phyloP scores from a whole-genome alignment of 2,797 vertebrate genomes.

The Urosaurus nigricauda region DNA sequence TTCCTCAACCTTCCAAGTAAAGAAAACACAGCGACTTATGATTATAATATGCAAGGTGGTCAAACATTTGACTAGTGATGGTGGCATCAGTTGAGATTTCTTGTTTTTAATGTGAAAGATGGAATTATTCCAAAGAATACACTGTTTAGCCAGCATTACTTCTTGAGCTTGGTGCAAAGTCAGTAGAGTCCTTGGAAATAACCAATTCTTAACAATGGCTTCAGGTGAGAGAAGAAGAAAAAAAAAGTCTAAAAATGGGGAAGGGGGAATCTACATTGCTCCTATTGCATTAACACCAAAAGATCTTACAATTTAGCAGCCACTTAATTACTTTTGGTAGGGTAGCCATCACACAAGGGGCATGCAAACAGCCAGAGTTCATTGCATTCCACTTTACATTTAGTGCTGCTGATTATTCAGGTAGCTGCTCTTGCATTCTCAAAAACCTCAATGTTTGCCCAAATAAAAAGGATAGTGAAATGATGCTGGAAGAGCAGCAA shows the following conservation, averaged over 20 bases:
- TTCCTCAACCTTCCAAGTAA: slow-evolving; percentile 52
- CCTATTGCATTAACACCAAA: slow-evolving; percentile 73
- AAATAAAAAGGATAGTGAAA: slow-evolving; percentile 77
- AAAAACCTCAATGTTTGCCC: slow-evolving; percentile 74
- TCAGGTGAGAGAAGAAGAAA: slow-evolving; percentile 80
- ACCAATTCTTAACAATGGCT: slow-evolving; percentile 45
- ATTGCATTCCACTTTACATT: slow-evolving; percentile 64
- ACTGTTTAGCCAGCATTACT: slow-evolving; percentile 71
- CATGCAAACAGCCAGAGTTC: slow-evolving; percentile 80
- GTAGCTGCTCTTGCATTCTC: slow-evolving; percentile 72
- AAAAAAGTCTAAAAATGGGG: slow-evolving; percentile 70
- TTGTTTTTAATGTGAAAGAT: slow-evolving; percentile 35
- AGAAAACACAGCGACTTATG: slow-evolving; percentile 75
- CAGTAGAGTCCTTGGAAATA: slow-evolving; percentile 66
- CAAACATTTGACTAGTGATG: slow-evolving; percentile 70
- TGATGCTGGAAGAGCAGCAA: slow-evolving; percentile 77
- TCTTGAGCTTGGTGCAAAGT: slow-evolving; percentile 68
- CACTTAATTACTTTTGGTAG: slow-evolving; percentile 70
- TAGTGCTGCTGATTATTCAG: slow-evolving; percentile 76
- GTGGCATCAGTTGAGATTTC: slow-evolving; percentile 67
- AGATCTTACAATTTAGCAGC: slow-evolving; percentile 72
- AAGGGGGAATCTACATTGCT: slow-evolving; percentile 56
- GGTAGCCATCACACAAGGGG: slow-evolving; percentile 78
- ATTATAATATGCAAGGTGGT: slow-evolving; percentile 71
- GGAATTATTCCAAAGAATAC: slow-evolving; percentile 49